These are phyloP conservation scores for Cyclargus thomasi DNA, from an alignment of 1,140 invertebrate species.

Conservation along the genomic window DNA sequence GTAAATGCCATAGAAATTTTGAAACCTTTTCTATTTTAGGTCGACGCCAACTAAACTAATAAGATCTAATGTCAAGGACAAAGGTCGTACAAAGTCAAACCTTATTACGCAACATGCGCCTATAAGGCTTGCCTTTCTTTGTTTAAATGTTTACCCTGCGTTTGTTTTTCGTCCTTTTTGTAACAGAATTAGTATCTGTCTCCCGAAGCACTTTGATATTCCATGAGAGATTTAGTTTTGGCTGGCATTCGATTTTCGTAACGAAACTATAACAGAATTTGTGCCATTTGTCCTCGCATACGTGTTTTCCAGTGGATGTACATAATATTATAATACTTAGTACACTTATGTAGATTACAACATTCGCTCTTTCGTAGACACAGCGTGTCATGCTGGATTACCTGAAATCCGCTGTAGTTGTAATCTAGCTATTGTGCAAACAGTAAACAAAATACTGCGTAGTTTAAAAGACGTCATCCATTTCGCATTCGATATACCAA, in stretches of 20 bases:
- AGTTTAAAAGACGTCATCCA: neutral
- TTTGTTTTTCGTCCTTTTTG: neutral
- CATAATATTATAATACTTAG: neutral
- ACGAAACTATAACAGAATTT: no score
- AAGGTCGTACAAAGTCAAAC: slow-evolving; percentile 6
- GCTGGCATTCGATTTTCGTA: no score
- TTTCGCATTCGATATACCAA: slow-evolving; percentile 42
- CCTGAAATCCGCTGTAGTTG: neutral
- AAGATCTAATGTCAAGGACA: slow-evolving; percentile 6
- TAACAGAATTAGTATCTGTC: neutral
- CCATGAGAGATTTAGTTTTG: neutral
- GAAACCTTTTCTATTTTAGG: slow-evolving; percentile 1
- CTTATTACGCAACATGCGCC: neutral
- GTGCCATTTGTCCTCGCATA: no score
- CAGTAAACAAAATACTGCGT: neutral
- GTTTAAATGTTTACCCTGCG: neutral
- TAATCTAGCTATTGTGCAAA: neutral
- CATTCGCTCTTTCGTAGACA: neutral
- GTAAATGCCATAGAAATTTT: no score
- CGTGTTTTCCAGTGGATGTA: neutral
- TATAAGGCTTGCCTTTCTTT: neutral
- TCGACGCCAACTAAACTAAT: neutral
- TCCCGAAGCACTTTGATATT: neutral
- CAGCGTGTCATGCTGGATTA: neutral
- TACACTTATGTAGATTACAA: neutral